A percentile compares a stretch with the other conserved stretches of the same genome.
These are phyloP conservation scores for Pelobates fuscus DNA, from an alignment of 2,113 vertebrate species.

Conservation along the genomic window DNA sequence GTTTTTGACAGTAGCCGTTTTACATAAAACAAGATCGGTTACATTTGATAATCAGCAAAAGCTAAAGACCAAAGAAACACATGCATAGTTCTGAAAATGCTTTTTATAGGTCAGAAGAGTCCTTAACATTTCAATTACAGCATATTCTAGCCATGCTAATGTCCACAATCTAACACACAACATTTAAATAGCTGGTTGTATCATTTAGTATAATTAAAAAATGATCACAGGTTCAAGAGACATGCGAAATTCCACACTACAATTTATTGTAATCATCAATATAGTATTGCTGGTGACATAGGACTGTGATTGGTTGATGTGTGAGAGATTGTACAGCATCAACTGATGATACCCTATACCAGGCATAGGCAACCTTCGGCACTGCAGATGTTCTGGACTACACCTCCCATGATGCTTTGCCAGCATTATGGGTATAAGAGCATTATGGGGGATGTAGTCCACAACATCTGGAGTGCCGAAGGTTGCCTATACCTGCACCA, in stretches of 20 bases:
- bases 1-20: constrained; percentile 38
- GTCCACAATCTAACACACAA: constrained; percentile 3
- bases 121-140: constrained; percentile 46
- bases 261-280: too few species aligned
- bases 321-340: background rate
- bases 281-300: too few species aligned
- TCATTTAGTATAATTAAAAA: constrained; percentile 16
- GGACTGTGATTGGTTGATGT: background rate
- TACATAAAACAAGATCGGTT: constrained; percentile 45
- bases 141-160: constrained; percentile 20
- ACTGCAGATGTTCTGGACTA: too few species aligned
- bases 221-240: background rate
- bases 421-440: too few species aligned
- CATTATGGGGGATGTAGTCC: too few species aligned
- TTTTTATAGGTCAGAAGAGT: constrained; percentile 39
- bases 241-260: too few species aligned
- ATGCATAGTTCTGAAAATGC: constrained; percentile 10
- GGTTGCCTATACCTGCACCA: too few species aligned
- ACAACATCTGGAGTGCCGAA: too few species aligned
- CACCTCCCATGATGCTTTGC: too few species aligned
- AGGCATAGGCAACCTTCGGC: too few species aligned
- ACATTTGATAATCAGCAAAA: constrained; percentile 29
- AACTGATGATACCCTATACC: too few species aligned
- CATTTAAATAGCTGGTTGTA: constrained; percentile 27
- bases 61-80: constrained; percentile 32